Evolutionary conservation across 2,113 vertebrate genomes (phyloP), one percentile per base, ranked within the genome.

Genomic region (Orthonyx spaldingii): DNA sequence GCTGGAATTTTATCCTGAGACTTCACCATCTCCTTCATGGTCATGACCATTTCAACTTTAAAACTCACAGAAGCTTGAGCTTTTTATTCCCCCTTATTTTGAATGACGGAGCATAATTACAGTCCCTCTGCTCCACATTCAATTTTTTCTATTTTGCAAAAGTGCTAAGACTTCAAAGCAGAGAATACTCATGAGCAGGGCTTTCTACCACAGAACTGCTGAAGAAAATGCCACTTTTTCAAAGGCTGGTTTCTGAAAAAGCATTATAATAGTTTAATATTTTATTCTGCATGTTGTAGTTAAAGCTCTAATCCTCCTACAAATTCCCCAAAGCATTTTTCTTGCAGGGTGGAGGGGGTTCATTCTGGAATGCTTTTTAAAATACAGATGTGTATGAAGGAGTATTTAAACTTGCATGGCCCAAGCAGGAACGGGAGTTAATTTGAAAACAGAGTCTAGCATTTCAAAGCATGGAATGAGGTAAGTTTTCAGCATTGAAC

Each of bases 131-230:
- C 59, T 96, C 37, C 74, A 76, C 28, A 87, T 84, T 60, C 14
- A 41, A 1, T 87, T 87, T 94, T 94, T 89, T 83, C 37, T 85
- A 10, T 93, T 94, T 94, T 95, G 37, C n/a, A 65, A n/a, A 94
- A 84, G 55, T 83, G 23, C 65, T 72, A 64, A 49, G 57, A 89
- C 78, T 95, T 96, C 84, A 94, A 94, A 96, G 94, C 84, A 69
- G 60, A 57, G 37, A 87, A 76, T 13, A 83, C 86, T 89, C 57
- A 68, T 71, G 74, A 84, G 63, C 84, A 89, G 74, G 61, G 50
- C 53, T 83, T 94, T 87, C 68, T 89, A 71, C 84, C 32, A 72
- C 32, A 66, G 75, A 88, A 44, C 46, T 83, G 44, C 63, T 60
- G 66, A 77, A 83, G 66, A 87, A 89, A 93, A 93, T 82, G 56